Conservation (phyloP, 2,888 invertebrate species). For the Agapostemon virescens region DNA sequence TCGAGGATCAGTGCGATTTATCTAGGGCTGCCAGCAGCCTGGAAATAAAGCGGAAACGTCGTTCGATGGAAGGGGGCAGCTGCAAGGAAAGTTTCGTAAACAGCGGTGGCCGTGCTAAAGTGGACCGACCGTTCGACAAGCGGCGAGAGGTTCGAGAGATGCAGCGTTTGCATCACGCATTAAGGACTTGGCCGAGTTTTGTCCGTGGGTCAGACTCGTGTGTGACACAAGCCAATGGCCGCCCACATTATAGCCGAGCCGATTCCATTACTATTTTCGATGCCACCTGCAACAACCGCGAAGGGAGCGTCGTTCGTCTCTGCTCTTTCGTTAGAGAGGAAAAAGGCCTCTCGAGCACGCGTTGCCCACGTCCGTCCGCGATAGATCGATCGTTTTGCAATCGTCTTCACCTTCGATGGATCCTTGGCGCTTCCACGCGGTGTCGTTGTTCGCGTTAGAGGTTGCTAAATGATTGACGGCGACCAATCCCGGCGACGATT, state of each 20-base stretch:
- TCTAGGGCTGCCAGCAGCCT: neutral
- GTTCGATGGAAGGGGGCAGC: neutral
- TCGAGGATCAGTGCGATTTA: neutral
- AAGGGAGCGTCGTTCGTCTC: neutral
- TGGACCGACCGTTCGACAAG: constrained; percentile 24
- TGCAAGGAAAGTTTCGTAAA: constrained; percentile 26
- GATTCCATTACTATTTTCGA: constrained; percentile 59
- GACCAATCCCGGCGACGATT: constrained; percentile 32
- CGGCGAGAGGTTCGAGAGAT: constrained; percentile 24
- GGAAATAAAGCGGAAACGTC: neutral
- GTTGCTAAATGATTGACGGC: constrained; percentile 45
- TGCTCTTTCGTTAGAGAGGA: neutral
- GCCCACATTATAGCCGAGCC: constrained; percentile 45
- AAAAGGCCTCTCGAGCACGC: constrained; percentile 24
- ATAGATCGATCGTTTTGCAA: constrained; percentile 54
- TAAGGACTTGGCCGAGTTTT: constrained; percentile 62
- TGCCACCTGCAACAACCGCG: constrained; percentile 40
- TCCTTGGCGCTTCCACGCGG: constrained; percentile 58
- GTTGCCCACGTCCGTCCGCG: constrained; percentile 46
- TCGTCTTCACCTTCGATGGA: constrained; percentile 58
- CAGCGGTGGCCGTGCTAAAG: constrained; percentile 3
- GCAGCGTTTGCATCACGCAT: constrained; percentile 48
- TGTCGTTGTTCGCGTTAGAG: constrained; percentile 42
- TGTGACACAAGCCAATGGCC: constrained; percentile 57
- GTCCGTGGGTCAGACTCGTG: constrained; percentile 60